Base-by-base conservation (phyloP, 2,888 invertebrate genomes). In the Eilema griseolum region DNA sequence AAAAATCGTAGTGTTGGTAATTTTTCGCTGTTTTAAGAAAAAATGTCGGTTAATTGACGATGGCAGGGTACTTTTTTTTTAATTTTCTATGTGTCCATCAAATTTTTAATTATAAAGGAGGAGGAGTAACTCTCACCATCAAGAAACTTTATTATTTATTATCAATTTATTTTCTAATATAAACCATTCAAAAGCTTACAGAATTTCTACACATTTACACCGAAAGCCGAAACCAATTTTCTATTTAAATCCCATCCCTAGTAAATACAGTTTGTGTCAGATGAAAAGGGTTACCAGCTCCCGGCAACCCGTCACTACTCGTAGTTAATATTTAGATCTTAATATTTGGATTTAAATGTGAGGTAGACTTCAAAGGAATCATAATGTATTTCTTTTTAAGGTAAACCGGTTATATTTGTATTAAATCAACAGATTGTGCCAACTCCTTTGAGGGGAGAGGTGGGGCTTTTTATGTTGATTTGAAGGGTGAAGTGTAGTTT, bases 211-310 rank as follows among this genome's bases (percentile, higher is more conserved):
- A 56, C 26, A 26, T 62, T 37, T 3, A 63, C 14, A 66, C 71
- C 72, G 66, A 75, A 77, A 46, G 52, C 75, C 61, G 28, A 73
- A 71, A 72, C 74, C 74, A 28, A 61, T 65, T 70, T 67, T 66
- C 23, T 31, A 61, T 66, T 52, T 26, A 26, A 10, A 28, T 37
- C 31, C 61, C 77, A 73, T 67, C 82, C 68, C 80, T 79, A 74
- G 60, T 28, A 37, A 61, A 70, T 61, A 72, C 73, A 69, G 80
- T 76, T 71, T 71, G 67, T 72, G 69, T 74, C 72, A 72, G 63
- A 74, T 82, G 79, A 80, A 74, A 79, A 82, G 82, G 80, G 80
- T 82, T 72, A 14, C 67, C 52, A 74, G 72, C 71, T 72, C 68
- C 61, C 28, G 67, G 26, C 10, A 56, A 67, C 61, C 63, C 66